phyloP scores from a whole-genome alignment of 1,140 invertebrate species.

The Drosophila pruinosa region DNA sequence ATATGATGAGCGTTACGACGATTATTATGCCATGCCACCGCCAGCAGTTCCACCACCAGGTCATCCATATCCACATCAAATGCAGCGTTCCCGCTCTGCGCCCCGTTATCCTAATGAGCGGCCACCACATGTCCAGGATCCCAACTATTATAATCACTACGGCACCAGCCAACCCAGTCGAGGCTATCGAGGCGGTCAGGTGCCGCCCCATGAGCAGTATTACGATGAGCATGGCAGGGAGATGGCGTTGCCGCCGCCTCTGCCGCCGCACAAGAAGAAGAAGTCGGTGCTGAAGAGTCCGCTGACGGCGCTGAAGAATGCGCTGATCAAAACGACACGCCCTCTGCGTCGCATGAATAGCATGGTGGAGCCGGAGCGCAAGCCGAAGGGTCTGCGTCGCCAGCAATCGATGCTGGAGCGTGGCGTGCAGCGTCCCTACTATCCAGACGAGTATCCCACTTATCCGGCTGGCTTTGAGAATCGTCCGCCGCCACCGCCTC shows the following conservation, averaged over 20 bases:
- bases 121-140: slow-evolving; percentile 59
- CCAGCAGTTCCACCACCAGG: slow-evolving; percentile 12
- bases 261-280: slow-evolving; percentile 76
- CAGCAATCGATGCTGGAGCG: slow-evolving; percentile 82
- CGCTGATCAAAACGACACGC: slow-evolving; percentile 72
- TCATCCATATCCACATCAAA: slow-evolving; percentile 46
- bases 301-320: slow-evolving; percentile 75
- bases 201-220: slow-evolving; percentile 54
- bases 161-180: slow-evolving; percentile 38
- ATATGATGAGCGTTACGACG: slow-evolving; percentile 73
- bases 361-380: slow-evolving; percentile 78
- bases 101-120: slow-evolving; percentile 72
- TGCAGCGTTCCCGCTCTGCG: slow-evolving; percentile 66
- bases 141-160: slow-evolving; percentile 67
- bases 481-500: slow-evolving; percentile 37
- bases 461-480: slow-evolving; percentile 71
- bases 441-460: slow-evolving; percentile 77
- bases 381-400: slow-evolving; percentile 66
- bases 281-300: slow-evolving; percentile 79
- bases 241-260: slow-evolving; percentile 49
- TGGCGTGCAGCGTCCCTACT: slow-evolving; percentile 71
- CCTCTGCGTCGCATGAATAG: slow-evolving; percentile 78
- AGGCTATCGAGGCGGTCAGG: background rate
- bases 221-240: slow-evolving; percentile 67
- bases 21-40: slow-evolving; percentile 68